These are phyloP conservation scores for Diadophis punctatus DNA, from an alignment of 2,113 vertebrate genomes.

Conservation along the genomic window DNA sequence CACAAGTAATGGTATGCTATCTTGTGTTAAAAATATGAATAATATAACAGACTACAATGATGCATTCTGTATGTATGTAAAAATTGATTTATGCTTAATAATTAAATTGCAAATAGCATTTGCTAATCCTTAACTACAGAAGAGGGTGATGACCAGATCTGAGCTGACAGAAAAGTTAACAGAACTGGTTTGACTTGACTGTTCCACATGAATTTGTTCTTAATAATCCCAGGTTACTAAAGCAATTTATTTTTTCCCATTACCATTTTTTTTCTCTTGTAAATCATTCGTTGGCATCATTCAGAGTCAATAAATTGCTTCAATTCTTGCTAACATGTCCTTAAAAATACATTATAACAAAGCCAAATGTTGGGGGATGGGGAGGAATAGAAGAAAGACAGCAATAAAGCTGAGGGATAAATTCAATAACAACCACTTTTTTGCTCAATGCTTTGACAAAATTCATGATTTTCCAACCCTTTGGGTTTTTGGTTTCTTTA, in stretches of 20 bases:
- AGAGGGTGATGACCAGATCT: background rate
- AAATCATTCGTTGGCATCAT: slow-evolving; percentile 33
- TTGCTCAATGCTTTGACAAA: background rate
- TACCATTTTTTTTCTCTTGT: background rate
- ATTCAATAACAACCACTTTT: background rate
- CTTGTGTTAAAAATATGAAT: background rate
- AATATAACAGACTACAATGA: background rate
- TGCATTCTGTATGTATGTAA: background rate
- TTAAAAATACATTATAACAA: background rate
- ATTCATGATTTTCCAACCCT: background rate
- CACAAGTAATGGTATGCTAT: too few species aligned
- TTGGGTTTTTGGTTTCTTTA: fast-evolving
- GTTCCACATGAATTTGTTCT: slow-evolving; percentile 4
- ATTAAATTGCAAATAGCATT: background rate
- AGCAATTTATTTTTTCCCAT: slow-evolving; percentile 31
- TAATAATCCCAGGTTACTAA: slow-evolving; percentile 5
- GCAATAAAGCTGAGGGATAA: fast-evolving
- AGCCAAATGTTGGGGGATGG: background rate
- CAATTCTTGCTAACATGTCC: background rate
- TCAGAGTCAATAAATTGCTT: slow-evolving; percentile 35
- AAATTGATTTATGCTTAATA: background rate
- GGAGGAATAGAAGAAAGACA: background rate
- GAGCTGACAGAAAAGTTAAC: fast-evolving
- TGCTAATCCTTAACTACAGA: background rate
- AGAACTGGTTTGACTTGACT: slow-evolving; percentile 21